Conservation (phyloP, 2,888 invertebrate genomes). For the Geotrupes spiniger region DNA sequence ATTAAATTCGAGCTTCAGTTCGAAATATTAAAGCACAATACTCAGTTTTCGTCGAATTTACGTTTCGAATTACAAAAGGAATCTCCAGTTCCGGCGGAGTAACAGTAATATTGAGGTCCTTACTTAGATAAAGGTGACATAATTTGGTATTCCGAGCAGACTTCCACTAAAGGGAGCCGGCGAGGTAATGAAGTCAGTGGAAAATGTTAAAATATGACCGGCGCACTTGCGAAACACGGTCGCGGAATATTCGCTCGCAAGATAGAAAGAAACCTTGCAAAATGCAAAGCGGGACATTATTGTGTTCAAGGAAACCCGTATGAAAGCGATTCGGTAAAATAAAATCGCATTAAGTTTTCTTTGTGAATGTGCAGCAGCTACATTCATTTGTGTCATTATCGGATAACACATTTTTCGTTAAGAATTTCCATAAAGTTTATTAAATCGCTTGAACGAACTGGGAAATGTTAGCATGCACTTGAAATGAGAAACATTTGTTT, state of each 20-base stretch:
- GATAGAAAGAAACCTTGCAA: not conserved
- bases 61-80: constrained; percentile 4
- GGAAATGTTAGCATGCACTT: too few relatives aligned
- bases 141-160: constrained; percentile 3
- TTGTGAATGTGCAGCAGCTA: too few relatives aligned
- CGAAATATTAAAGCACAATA: too few relatives aligned
- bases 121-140: constrained; percentile 7
- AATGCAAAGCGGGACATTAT: constrained; percentile 1
- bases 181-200: constrained; percentile 5
- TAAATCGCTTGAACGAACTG: too few relatives aligned
- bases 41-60: not conserved
- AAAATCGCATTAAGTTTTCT: too few relatives aligned
- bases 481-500: too few relatives aligned
- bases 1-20: too few relatives aligned
- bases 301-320: not conserved
- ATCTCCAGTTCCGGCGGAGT: constrained; percentile 2
- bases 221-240: not conserved
- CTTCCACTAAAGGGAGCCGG: constrained; percentile 5
- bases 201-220: constrained; percentile 7
- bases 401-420: too few relatives aligned
- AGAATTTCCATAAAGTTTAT: too few relatives aligned
- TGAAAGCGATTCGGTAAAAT: too few relatives aligned
- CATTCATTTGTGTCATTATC: too few relatives aligned
- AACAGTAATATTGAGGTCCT: constrained; percentile 4
- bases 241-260: not conserved